These are phyloP conservation scores for Patella caerulea DNA, from an alignment of 2,888 invertebrate species.

Conservation along the genomic window DNA sequence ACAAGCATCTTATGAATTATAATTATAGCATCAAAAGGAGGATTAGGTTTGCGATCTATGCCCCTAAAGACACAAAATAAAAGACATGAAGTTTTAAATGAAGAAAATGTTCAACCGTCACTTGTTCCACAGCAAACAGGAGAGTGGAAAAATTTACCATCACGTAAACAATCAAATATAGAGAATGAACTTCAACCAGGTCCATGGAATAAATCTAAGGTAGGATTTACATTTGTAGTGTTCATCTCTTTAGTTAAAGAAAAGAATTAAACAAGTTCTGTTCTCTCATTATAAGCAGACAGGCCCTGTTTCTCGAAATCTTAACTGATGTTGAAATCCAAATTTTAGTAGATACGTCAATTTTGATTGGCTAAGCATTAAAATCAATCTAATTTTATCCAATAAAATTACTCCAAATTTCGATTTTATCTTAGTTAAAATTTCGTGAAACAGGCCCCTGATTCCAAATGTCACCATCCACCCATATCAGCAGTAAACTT, in stretches of 20 bases:
- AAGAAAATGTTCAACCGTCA: conserved; percentile 53
- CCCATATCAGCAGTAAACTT: too few relatives aligned
- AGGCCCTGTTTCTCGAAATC: too few relatives aligned
- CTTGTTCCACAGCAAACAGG: conserved; percentile 51
- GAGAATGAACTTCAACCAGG: conserved; percentile 83
- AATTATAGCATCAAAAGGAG: conserved; percentile 22
- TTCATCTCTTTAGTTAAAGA: neutral
- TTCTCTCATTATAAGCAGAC: too few relatives aligned
- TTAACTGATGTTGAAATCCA: too few relatives aligned
- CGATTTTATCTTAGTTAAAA: too few relatives aligned
- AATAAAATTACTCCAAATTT: too few relatives aligned
- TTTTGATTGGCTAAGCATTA: too few relatives aligned
- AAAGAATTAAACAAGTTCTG: too few relatives aligned
- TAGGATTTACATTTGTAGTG: conserved; percentile 30
- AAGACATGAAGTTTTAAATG: conserved; percentile 49
- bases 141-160: conserved; percentile 54
- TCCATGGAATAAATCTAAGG: conserved; percentile 77
- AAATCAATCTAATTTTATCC: too few relatives aligned
- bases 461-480: too few relatives aligned
- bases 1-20: neutral
- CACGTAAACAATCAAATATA: conserved; percentile 71
- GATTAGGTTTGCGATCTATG: conserved; percentile 26
- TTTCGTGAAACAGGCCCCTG: too few relatives aligned
- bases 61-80: conserved; percentile 27
- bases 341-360: too few relatives aligned